Evolutionary conservation across 2,113 vertebrate genomes (phyloP), one percentile per base, ranked within the genome.

Genomic region (Morone saxatilis): DNA sequence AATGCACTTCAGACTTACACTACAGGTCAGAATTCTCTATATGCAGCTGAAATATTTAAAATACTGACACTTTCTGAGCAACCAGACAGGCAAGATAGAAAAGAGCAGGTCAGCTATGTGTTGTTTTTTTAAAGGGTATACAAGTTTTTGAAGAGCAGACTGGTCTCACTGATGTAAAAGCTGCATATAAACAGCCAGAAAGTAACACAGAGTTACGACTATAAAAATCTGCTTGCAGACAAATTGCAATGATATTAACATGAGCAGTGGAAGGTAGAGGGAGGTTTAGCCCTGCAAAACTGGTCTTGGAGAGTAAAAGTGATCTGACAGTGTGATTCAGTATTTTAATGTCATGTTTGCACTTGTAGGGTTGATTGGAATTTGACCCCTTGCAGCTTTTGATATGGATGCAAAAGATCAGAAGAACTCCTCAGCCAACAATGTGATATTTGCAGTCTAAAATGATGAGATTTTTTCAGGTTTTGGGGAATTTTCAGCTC

Each of bases 31-130:
- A 14, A 3, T 56, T 70, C 68, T 80, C 19, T 76, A 36, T 43
- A 13, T 53, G 56, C 36, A 50, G 50, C 70, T 84, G 54, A 78
- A 75, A 76, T 73, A 69, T 86, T 78, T 56, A 68, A 54, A 83
- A 51, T 31, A n/a, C 16, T 17, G 36, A 51, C n/a, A 36, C 17
- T 16, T 22, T 62, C 17, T 36, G 14, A 31, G 36, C 7, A 25
- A 66, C 45, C 11, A 38, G 72, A 48, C 54, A 41, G 38, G 13
- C 5, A 22, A 63, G 22, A 50, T 36, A 20, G 25, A 53, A 11
- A 38, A 67, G 60, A 80, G 20, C 40, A 75, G 36, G 68, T 19
- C 31, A 59, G 47, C 16, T 19, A 6, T 25, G 11, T 22, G 48
- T 43, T 71, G 25, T 53, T 53, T 66, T 81, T 48, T 41, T 36